Evolutionary conservation across 1,140 invertebrate genomes (phyloP).

Genomic region (Anadara kagoshimensis): DNA sequence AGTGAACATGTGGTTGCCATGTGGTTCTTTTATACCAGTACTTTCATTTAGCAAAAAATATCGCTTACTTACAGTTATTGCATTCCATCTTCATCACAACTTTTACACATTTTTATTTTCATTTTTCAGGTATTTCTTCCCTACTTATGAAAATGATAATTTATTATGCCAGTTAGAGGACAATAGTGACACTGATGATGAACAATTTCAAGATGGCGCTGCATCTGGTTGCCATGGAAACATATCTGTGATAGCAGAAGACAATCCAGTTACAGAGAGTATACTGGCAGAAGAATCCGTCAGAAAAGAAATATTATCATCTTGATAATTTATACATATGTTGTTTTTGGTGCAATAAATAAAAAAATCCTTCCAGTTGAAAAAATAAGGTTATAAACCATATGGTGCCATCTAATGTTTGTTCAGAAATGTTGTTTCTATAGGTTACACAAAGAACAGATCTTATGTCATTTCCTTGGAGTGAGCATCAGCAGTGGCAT

Average conservation of each 20-base stretch:
- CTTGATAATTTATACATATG: neutral
- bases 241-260: slow-evolving; percentile 50
- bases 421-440: too few species aligned
- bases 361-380: too few species aligned
- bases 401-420: too few species aligned
- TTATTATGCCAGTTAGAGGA: slow-evolving; percentile 74
- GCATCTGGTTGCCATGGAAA: slow-evolving; percentile 33
- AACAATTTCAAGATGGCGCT: slow-evolving; percentile 13
- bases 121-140: slow-evolving; percentile 86
- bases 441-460: too few species aligned
- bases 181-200: slow-evolving; percentile 32
- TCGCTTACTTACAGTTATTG: too few species aligned
- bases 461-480: too few species aligned
- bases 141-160: slow-evolving; percentile 92
- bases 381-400: too few species aligned
- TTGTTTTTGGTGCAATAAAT: neutral
- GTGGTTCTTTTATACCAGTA: too few species aligned
- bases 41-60: too few species aligned
- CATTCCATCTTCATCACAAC: too few species aligned
- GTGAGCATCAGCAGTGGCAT: too few species aligned
- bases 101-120: slow-evolving; percentile 10
- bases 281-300: slow-evolving; percentile 45
- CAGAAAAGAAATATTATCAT: slow-evolving; percentile 39
- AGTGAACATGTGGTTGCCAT: too few species aligned
- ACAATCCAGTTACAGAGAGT: slow-evolving; percentile 41